These are phyloP conservation scores for Plecturocebus donacophilus DNA, from an alignment of 2,113 vertebrate genomes.

Conservation along the genomic window DNA sequence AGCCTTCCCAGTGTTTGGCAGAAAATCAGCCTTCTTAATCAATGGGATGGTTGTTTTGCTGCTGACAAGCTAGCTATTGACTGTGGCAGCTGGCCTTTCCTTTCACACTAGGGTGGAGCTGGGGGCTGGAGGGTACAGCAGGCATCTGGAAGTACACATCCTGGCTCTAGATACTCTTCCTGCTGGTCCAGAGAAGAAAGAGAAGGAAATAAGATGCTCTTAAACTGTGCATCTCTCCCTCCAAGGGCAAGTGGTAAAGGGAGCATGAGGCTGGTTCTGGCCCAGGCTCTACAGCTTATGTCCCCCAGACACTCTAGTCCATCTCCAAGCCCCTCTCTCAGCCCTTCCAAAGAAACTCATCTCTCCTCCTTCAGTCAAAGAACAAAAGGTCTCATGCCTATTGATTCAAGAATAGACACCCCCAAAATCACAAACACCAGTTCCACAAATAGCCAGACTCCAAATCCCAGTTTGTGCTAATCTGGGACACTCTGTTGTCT, in stretches of 20 bases:
- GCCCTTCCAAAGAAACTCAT: background rate
- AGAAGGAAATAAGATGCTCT: background rate
- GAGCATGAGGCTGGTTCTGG: background rate
- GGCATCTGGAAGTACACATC: background rate
- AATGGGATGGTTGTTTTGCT: background rate
- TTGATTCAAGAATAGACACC: background rate
- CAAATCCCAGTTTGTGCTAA: background rate
- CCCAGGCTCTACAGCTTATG: background rate
- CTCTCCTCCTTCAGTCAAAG: background rate
- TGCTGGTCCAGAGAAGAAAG: background rate
- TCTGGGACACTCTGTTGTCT: background rate
- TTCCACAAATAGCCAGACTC: background rate
- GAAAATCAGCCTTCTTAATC: slow-evolving; percentile 39
- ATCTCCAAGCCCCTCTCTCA: background rate
- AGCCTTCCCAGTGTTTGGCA: slow-evolving; percentile 63
- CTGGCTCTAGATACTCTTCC: background rate
- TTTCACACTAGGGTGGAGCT: background rate
- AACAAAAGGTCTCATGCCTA: background rate
- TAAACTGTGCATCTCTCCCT: background rate
- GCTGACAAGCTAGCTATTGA: background rate
- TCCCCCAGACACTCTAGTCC: background rate
- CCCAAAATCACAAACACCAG: background rate
- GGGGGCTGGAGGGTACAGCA: background rate
- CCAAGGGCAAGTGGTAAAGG: background rate
- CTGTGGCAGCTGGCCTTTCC: slow-evolving; percentile 2